Evolutionary conservation across 1,140 invertebrate genomes (phyloP), one percentile per base, ranked within the genome.

Genomic region (Bombus soroeensis): DNA sequence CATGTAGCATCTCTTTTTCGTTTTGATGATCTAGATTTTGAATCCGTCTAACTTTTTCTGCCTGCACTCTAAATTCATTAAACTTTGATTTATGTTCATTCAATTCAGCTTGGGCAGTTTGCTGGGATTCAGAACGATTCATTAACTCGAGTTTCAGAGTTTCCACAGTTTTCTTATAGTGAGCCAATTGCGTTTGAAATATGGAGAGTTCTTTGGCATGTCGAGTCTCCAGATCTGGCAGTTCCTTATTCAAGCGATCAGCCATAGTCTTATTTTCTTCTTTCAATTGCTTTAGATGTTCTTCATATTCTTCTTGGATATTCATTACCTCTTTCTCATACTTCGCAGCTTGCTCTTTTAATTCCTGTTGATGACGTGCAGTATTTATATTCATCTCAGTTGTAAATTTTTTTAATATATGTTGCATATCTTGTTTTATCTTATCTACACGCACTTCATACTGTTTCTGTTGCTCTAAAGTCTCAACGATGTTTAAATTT

Each of bases 191-290:
- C 0, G 91, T 86, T 57, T 95, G 93, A 79, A 95, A 94, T 3
- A 93, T 91, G 3, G 94, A 93, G 0, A 95, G 85, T 81, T 95
- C 94, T 68, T 94, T 94, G 5, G 93, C 92, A 28, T 95, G 94
- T 15, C 91, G 91, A 47, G 80, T 91, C 75, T 95, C 93, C 28
- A 95, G 64, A 22, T 94, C 88, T 1, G 91, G 90, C 3, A 93
- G 76, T 37, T 93, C 93, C 34, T 88, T 86, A 32, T 93, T 93
- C 12, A 90, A 88, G 86, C 90, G 92, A 87, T 92, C 92, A 3
- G 88, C 86, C 41, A 93, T 43, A 22, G 15, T 25, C 73, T 92
- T 91, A 43, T 95, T 94, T 80, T 94, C 92, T 22, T 94, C 92
- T 57, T 89, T 92, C 1, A 93, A 43, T 32, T 92, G 75, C 34